phyloP scores from a whole-genome alignment of 2,113 vertebrate species.

The Astur gentilis region DNA sequence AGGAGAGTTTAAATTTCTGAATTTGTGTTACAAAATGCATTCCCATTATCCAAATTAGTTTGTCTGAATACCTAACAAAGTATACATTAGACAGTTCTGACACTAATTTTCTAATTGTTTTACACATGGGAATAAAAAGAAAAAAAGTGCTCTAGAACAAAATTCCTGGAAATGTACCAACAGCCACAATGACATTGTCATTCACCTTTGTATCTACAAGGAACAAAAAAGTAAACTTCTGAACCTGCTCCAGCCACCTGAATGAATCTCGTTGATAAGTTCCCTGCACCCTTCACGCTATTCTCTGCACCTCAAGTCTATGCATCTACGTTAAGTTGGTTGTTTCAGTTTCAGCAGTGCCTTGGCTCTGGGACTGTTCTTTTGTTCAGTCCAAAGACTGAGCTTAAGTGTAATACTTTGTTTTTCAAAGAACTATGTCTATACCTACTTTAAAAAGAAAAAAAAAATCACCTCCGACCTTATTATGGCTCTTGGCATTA shows the following conservation, averaged over 20 bases:
- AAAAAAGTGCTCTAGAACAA: not conserved
- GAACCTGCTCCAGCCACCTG: not conserved
- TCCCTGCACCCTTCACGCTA: not conserved
- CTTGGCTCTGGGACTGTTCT: not conserved
- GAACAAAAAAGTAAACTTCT: not conserved
- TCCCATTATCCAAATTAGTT: not conserved
- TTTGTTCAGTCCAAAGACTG: not conserved
- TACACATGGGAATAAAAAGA: not conserved
- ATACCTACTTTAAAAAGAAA: fast-evolving
- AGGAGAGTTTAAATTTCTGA: not conserved
- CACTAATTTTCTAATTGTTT: not conserved
- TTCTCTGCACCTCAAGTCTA: not conserved
- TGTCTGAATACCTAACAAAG: not conserved
- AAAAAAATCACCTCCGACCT: not conserved
- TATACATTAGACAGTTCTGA: not conserved
- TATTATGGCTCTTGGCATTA: not conserved
- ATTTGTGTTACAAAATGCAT: not conserved
- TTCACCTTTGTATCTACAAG: not conserved
- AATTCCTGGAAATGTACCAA: not conserved
- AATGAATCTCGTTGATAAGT: not conserved
- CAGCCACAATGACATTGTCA: not conserved
- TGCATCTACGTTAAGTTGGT: fast-evolving
- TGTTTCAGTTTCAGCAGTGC: not conserved
- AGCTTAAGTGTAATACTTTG: not conserved
- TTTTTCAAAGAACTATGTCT: not conserved